Base-by-base conservation (phyloP, 2,113 vertebrate genomes). In the Strix aluco region DNA sequence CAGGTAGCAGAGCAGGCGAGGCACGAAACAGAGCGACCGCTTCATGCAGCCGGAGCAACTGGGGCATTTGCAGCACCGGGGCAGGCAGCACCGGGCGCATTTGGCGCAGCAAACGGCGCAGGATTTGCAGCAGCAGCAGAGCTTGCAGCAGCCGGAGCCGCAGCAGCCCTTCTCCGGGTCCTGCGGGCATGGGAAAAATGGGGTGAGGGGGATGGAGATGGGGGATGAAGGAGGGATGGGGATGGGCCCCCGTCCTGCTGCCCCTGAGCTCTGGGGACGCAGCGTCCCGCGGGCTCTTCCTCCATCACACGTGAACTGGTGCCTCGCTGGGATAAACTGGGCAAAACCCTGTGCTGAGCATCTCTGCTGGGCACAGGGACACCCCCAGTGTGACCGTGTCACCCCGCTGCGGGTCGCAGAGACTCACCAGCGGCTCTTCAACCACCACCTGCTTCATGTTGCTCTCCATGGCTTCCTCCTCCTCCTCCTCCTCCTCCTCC, bases 341-440 rank as follows among this genome's bases (percentile, higher is more conserved):
- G 71, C 13, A 20, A 27, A 78, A 3, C 32, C 32, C 49, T 0
- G 91, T 1, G 81, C 49, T 1, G 0, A 30, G 58, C 19, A 7
- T 11, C 71, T 17, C 51, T 10, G 49, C 51, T n/a, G 69, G 91
- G 44, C 5, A 9, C 25, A 7, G 61, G 90, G 44, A 30, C 14
- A 29, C 2, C 10, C 84, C 29, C 19, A 0, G 10, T 0, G 1
- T 20, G 51, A 15, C 21, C 0, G 16, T 26, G 74, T 15, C 85
- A 81, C 63, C 69, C 52, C 3, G 2, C 51, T 22, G 44, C 1
- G 0, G 34, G 44, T 11, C 3, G 2, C 59, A 21, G 89, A 29
- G 49, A 93, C 96, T 97, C 95, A 97, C 96, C 96, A 65, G 69
- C 1, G n/a, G 83, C 27, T 97, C 94, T 6, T 96, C 95, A 11